A percentile compares a stretch with the other conserved stretches of the same genome.
Evolutionary conservation across 1,140 invertebrate species (phyloP).

Genomic region (Bombus turneri): DNA sequence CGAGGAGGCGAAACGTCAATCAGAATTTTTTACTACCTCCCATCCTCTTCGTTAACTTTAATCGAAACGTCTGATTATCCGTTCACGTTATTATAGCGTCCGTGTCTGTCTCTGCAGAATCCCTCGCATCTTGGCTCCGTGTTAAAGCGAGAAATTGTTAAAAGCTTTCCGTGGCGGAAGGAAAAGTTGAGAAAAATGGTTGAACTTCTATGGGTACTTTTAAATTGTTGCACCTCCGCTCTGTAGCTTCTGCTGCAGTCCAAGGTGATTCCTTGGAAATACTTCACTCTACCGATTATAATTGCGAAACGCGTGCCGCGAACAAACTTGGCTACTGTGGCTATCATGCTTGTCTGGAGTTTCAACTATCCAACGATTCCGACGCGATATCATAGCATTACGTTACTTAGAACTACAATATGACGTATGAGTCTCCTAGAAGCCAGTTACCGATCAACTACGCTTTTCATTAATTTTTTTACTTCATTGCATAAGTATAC

Average conservation of each 20-base stretch:
- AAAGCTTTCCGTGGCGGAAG: background rate
- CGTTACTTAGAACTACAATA: background rate
- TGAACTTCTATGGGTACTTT: conserved; percentile 6
- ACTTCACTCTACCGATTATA: background rate
- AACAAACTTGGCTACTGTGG: background rate
- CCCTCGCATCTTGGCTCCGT: background rate
- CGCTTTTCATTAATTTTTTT: background rate
- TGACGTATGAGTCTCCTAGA: too few relatives aligned
- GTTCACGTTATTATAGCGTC: background rate
- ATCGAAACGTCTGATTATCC: background rate
- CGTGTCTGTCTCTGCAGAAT: background rate
- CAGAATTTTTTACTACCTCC: background rate
- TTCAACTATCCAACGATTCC: background rate
- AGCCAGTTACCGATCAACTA: too few relatives aligned
- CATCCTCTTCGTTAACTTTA: background rate
- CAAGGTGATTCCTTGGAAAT: background rate
- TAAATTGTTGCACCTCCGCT: background rate
- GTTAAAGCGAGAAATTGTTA: conserved; percentile 8
- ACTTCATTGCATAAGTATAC: background rate
- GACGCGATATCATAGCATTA: background rate
- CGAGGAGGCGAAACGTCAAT: background rate
- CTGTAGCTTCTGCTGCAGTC: background rate
- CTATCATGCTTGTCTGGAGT: background rate
- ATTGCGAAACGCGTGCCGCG: background rate
- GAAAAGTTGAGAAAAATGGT: conserved; percentile 13